Evolutionary conservation across 64 coral and sea anemone genomes (phyloP), one percentile per base, ranked within the genome.

Genomic region (Pocillopora verrucosa): DNA sequence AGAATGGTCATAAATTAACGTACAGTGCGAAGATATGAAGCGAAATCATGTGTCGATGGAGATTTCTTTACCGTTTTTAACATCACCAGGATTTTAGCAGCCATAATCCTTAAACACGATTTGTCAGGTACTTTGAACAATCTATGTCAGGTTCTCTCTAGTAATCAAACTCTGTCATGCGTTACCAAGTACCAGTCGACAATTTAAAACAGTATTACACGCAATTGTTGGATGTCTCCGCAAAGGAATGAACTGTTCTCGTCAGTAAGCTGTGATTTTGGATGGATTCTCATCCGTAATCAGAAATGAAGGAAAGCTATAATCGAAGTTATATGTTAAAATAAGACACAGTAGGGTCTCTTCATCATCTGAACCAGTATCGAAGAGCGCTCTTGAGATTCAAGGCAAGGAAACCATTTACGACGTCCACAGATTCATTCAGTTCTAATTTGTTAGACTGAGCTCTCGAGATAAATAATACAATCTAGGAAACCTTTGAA

Each of bases 121-220:
- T 5, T 70, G 11, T 24, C 67, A 24, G 67, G 12, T 70, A 70
- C 22, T 70, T 70, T 11, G 6, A 0, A 70, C 16, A 13, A 63
- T 51, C 41, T 51, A 51, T 51, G 41, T 51, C 41, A 51, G 41
- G 41, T 51, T 51, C 41, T 4, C 7, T 51, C 41, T 51, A 0
- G 7, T 7, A 51, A 51, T 51, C 22, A 70, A 70, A 70, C n/a
- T 20, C 25, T 56, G 10, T 63, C 58, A 62, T 35, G 60, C 79
- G 79, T 81, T 11, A 63, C 78, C 25, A 62, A 81, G 30, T 64
- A 81, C 79, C 79, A 81, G 67, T 70, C 20, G 1, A 25, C n/a
- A n/a, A 22, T 68, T 68, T 22, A 67, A 68, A 22, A 68, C 13
- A 67, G 13, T 20, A 15, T 67, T 16, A 20, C 65, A 19, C 10